A percentile compares a stretch with the other conserved stretches of the same genome.
These are phyloP conservation scores for Drosophila hydei DNA, from an alignment of 1,140 invertebrate species.

Conservation along the genomic window DNA sequence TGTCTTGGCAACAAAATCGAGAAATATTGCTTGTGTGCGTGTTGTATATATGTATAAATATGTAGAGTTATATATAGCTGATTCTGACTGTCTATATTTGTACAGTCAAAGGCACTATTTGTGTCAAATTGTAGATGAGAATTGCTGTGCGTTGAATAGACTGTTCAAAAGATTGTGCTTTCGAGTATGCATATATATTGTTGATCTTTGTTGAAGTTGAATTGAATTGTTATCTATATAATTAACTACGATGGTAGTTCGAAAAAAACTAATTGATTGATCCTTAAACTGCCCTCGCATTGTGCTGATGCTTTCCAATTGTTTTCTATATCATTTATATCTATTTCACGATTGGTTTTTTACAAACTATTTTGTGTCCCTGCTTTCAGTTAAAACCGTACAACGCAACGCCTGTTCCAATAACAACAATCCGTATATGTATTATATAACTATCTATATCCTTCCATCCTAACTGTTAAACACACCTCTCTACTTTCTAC, in stretches of 20 bases:
- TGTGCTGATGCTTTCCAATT: too few species aligned
- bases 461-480: slow-evolving; percentile 11
- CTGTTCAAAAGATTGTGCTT: slow-evolving; percentile 34
- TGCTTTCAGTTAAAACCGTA: slow-evolving; percentile 67
- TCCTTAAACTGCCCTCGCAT: too few species aligned
- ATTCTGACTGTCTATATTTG: slow-evolving; percentile 18
- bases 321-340: slow-evolving; percentile 24
- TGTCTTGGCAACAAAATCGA: slow-evolving; percentile 10
- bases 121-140: slow-evolving; percentile 28
- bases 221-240: slow-evolving; percentile 26
- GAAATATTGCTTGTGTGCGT: slow-evolving; percentile 31
- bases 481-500: slow-evolving; percentile 16
- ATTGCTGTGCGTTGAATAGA: slow-evolving; percentile 18
- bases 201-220: slow-evolving; percentile 29
- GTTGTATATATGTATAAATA: slow-evolving; percentile 15
- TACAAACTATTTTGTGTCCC: slow-evolving; percentile 69
- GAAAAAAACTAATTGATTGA: too few species aligned
- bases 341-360: slow-evolving; percentile 61
- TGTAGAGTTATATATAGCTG: slow-evolving; percentile 20
- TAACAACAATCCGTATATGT: slow-evolving; percentile 54
- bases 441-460: slow-evolving; percentile 1
- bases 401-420: slow-evolving; percentile 31
- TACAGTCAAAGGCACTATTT: slow-evolving; percentile 78
- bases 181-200: slow-evolving; percentile 3
- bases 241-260: too few species aligned